These are phyloP conservation scores for Pharmacophagus antenor DNA, from an alignment of 2,888 invertebrate genomes.

Conservation along the genomic window DNA sequence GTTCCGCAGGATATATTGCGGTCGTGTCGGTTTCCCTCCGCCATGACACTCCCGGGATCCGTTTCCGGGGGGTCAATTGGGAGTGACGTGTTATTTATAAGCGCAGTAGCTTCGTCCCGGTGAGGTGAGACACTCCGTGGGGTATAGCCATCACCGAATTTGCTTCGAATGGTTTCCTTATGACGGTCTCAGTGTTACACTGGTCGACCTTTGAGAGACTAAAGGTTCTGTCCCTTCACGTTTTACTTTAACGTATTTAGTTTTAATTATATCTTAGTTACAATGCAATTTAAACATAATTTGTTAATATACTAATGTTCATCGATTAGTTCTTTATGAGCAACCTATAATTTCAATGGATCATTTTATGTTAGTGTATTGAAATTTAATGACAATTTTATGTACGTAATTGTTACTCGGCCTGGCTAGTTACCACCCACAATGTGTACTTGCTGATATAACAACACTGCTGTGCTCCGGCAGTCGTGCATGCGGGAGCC, in stretches of 20 bases:
- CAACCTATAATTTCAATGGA: too few relatives aligned
- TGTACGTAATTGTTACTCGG: too few relatives aligned
- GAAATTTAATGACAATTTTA: too few relatives aligned
- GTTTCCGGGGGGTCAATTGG: conserved; percentile 43
- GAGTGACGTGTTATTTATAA: conserved; percentile 38
- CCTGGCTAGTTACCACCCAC: too few relatives aligned
- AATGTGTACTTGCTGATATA: too few relatives aligned
- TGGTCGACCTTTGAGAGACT: not conserved
- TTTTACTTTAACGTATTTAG: too few relatives aligned
- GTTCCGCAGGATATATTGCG: conserved; percentile 46
- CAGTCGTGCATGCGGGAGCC: too few relatives aligned
- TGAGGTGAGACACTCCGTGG: conserved; percentile 4
- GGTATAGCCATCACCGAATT: conserved; percentile 7
- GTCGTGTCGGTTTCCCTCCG: conserved; percentile 36
- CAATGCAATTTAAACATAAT: not conserved
- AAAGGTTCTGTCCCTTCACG: not conserved
- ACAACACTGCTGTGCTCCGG: too few relatives aligned
- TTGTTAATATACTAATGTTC: too few relatives aligned
- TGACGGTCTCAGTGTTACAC: conserved; percentile 31
- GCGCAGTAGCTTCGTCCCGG: not conserved
- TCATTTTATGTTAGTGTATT: too few relatives aligned
- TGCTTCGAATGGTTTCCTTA: conserved; percentile 33
- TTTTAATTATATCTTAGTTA: too few relatives aligned
- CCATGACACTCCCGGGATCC: conserved; percentile 49
- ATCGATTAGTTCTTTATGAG: too few relatives aligned